Percentiles rank a stretch among this genome's conserved stretches.
phyloP scores from a whole-genome alignment of 1,140 invertebrate species.

The Chironomus tepperi region DNA sequence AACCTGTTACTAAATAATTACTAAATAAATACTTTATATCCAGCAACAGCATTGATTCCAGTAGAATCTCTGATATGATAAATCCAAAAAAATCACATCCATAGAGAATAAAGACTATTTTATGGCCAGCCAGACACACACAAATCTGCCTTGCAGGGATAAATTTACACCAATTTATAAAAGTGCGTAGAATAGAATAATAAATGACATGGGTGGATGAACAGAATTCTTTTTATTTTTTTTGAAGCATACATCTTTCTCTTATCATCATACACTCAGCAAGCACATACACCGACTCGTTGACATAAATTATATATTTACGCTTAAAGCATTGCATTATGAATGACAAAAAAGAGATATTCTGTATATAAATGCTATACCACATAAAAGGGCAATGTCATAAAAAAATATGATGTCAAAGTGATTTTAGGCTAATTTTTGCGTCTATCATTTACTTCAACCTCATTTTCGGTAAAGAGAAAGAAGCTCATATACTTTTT shows the following conservation, averaged over 20 bases:
- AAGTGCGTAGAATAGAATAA: neutral
- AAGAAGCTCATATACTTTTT: neutral
- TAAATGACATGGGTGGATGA: neutral
- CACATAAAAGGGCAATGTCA: neutral
- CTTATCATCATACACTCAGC: neutral
- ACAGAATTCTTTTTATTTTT: neutral
- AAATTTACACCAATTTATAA: no score
- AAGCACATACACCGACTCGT: neutral
- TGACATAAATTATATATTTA: constrained; percentile 15
- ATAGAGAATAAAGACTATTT: no score
- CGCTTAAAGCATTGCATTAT: constrained; percentile 2
- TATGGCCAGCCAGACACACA: no score
- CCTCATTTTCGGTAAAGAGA: neutral
- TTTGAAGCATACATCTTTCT: neutral
- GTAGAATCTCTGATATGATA: no score
- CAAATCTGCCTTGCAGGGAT: no score
- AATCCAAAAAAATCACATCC: no score
- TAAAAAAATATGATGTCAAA: constrained; percentile 5
- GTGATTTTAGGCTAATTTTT: constrained; percentile 1
- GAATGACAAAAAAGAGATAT: neutral
- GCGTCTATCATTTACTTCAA: neutral
- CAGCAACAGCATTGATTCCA: no score
- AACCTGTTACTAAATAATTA: no score
- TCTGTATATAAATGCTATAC: neutral
- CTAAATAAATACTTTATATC: no score